Evolutionary conservation across 2,888 invertebrate genomes (phyloP).

Genomic region (Rhynchonema sp.): DNA sequence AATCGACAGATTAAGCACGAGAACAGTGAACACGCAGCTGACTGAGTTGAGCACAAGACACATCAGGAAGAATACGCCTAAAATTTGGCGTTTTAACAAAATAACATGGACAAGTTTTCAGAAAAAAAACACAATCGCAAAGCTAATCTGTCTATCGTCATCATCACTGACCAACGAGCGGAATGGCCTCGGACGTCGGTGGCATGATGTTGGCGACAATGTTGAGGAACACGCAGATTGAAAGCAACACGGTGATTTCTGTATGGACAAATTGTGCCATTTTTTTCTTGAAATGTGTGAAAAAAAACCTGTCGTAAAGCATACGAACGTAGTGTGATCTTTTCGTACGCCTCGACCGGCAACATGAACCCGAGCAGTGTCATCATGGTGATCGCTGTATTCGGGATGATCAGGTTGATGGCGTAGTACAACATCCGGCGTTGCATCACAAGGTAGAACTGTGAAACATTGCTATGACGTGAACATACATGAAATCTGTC

Average conservation of each 20-base stretch:
- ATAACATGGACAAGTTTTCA: no score
- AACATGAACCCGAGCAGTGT: background rate
- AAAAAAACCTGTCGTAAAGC: background rate
- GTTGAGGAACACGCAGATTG: background rate
- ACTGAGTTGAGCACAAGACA: background rate
- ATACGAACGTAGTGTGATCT: background rate
- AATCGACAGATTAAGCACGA: background rate
- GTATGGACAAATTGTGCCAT: no score
- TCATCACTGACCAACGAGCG: background rate
- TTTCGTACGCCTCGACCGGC: background rate
- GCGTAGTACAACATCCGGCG: background rate
- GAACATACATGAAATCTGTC: no score
- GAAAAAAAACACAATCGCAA: background rate
- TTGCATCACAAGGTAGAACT: background rate
- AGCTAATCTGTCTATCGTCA: no score
- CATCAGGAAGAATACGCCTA: background rate
- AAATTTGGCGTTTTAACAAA: no score
- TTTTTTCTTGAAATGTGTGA: no score
- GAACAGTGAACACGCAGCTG: background rate
- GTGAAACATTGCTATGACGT: no score
- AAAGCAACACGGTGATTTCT: background rate
- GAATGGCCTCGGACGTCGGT: background rate
- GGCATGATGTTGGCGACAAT: background rate
- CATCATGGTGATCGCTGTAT: background rate
- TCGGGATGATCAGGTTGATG: background rate